phyloP scores from a whole-genome alignment of 2,888 invertebrate species.

The Tachina grossa region DNA sequence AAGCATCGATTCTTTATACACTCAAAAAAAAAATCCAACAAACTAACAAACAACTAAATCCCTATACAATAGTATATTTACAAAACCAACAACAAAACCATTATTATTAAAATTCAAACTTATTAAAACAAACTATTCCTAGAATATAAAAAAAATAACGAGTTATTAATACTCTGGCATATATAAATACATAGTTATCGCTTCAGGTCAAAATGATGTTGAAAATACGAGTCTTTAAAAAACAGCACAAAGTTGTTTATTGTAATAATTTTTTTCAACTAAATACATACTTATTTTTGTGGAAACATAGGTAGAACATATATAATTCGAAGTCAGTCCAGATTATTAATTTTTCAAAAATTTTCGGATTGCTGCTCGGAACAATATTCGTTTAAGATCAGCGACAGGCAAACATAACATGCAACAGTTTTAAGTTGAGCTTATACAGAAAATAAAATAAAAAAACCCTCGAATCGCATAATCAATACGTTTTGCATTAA shows the following conservation, averaged over 20 bases:
- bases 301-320: too few species aligned
- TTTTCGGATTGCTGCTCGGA: too few species aligned
- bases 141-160: slow-evolving; percentile 12
- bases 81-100: slow-evolving; percentile 24
- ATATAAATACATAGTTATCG: slow-evolving; percentile 29
- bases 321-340: too few species aligned
- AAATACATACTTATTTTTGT: background rate
- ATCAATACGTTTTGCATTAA: too few species aligned
- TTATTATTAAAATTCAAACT: slow-evolving; percentile 36
- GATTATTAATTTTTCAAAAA: too few species aligned
- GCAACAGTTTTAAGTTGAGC: too few species aligned
- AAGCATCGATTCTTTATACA: slow-evolving; percentile 70
- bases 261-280: background rate
- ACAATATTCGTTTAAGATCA: too few species aligned
- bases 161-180: background rate
- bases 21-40: slow-evolving; percentile 16
- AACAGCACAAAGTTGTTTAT: slow-evolving; percentile 40
- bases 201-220: slow-evolving; percentile 61
- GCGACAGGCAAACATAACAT: too few species aligned
- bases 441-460: too few species aligned
- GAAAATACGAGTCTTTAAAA: slow-evolving; percentile 17
- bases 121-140: slow-evolving; percentile 33
- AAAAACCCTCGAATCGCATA: too few species aligned
- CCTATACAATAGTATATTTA: slow-evolving; percentile 38
- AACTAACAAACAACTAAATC: slow-evolving; percentile 30